phyloP scores from a whole-genome alignment of 2,888 invertebrate species.

The Drosophila mettleri region DNA sequence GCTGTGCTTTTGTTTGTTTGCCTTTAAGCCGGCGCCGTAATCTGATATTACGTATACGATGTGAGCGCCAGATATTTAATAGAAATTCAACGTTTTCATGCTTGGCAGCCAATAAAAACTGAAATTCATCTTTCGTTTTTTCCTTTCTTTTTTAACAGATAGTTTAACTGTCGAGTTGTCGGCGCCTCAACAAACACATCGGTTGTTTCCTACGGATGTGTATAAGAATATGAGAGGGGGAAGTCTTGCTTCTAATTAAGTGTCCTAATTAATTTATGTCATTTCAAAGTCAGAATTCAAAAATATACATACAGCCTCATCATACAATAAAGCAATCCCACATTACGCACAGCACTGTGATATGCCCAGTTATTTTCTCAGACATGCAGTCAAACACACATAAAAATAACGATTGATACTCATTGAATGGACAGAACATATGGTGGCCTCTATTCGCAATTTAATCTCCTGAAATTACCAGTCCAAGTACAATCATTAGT shows the following conservation, averaged over 20 bases:
- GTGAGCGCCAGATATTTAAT: conserved; percentile 74
- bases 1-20: conserved; percentile 45
- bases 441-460: neutral
- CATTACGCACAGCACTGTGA: neutral
- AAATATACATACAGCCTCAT: neutral
- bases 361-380: neutral
- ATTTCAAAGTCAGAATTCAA: neutral
- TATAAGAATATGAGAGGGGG: no score
- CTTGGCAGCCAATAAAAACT: conserved; percentile 68
- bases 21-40: conserved; percentile 74
- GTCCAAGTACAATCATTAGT: conserved; percentile 29
- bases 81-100: conserved; percentile 73
- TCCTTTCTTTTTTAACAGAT: conserved; percentile 38
- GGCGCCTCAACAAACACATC: conserved; percentile 14
- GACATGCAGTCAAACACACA: neutral
- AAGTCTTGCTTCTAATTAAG: neutral
- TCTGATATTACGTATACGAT: conserved; percentile 80
- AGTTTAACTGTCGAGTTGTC: conserved; percentile 61
- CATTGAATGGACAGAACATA: neutral
- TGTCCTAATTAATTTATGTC: neutral
- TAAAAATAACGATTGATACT: neutral
- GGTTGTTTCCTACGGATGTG: conserved; percentile 4
- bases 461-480: conserved; percentile 1
- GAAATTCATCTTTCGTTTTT: conserved; percentile 48
- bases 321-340: neutral